Percentiles rank a stretch among this genome's conserved stretches.
Conservation (phyloP, 1,140 invertebrate species). For the Magallana gigas region DNA sequence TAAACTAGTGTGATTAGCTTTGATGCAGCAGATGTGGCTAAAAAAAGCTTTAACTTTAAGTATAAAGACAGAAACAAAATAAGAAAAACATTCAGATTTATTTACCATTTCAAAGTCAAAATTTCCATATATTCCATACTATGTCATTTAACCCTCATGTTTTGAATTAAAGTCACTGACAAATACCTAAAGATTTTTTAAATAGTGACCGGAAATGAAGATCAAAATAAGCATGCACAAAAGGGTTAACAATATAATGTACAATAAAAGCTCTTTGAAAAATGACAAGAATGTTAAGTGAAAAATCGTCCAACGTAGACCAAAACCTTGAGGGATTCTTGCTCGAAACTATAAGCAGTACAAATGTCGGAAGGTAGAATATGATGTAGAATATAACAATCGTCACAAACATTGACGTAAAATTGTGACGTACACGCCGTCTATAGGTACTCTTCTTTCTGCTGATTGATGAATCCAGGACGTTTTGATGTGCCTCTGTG, state of each 20-base stretch:
- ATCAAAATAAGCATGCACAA: constrained; percentile 32
- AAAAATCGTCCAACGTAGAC: not conserved
- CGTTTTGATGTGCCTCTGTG: not conserved
- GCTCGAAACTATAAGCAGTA: not conserved
- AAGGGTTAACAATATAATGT: not conserved
- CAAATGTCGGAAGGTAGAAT: constrained; percentile 4
- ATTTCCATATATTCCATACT: too few species aligned
- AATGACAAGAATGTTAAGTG: constrained; percentile 9
- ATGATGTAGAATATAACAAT: constrained; percentile 15
- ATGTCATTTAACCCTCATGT: too few species aligned
- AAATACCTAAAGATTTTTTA: too few species aligned
- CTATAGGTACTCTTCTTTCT: not conserved
- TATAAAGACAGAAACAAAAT: too few species aligned
- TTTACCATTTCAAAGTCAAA: too few species aligned
- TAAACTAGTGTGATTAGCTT: too few species aligned
- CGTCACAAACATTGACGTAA: constrained; percentile 21
- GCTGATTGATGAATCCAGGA: not conserved
- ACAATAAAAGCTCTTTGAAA: not conserved
- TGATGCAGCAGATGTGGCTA: too few species aligned
- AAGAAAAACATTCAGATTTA: too few species aligned
- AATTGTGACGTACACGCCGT: constrained; percentile 4
- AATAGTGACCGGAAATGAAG: not conserved
- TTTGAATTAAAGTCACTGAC: too few species aligned
- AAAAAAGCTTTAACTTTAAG: too few species aligned
- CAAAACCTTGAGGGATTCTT: not conserved